phyloP scores from a whole-genome alignment of 2,888 invertebrate species.

The Pyrocoelia pectoralis region DNA sequence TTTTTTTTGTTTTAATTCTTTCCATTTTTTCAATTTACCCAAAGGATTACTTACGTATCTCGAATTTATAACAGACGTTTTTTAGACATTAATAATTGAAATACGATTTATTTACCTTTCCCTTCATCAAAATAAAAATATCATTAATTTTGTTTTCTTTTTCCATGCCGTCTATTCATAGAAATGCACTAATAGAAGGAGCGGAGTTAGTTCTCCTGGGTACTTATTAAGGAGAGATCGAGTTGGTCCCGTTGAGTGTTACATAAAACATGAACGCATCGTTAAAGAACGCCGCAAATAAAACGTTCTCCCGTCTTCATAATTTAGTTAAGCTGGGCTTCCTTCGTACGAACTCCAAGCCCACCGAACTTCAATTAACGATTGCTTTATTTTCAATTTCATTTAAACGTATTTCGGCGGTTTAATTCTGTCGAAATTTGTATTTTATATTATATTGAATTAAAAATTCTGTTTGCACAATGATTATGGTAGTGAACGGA shows the following conservation, averaged over 20 bases:
- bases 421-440: background rate
- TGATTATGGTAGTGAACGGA: background rate
- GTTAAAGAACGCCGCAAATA: constrained; percentile 49
- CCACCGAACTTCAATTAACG: too few relatives aligned
- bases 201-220: constrained; percentile 31
- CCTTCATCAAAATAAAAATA: background rate
- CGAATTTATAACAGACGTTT: too few relatives aligned
- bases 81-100: background rate
- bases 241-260: constrained; percentile 40
- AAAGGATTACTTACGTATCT: too few relatives aligned
- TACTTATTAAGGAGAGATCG: constrained; percentile 42
- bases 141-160: background rate
- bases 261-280: constrained; percentile 51
- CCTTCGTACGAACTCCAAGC: background rate
- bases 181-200: constrained; percentile 29
- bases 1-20: too few relatives aligned
- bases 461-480: background rate
- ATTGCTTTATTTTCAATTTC: background rate
- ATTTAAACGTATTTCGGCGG: background rate
- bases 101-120: too few relatives aligned
- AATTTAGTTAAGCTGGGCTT: constrained; percentile 45
- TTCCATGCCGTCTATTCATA: constrained; percentile 3
- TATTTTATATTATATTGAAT: background rate
- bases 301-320: constrained; percentile 43
- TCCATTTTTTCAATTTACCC: too few relatives aligned